Evolutionary conservation across 2,888 invertebrate genomes (phyloP).

Genomic region (Brassicogethes aeneus): DNA sequence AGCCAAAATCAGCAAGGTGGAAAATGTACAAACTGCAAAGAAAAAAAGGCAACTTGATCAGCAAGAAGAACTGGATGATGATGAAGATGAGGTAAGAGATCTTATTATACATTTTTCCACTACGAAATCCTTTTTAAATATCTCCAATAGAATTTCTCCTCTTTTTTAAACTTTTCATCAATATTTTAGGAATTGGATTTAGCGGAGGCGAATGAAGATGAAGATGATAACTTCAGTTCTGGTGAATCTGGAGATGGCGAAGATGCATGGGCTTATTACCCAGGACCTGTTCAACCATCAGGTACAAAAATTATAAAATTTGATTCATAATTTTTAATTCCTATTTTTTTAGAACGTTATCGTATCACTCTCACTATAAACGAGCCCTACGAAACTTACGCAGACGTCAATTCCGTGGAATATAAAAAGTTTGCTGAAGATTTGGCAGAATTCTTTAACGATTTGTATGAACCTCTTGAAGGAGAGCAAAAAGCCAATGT

Average conservation of each 20-base stretch:
- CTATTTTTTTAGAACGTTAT: slow-evolving; percentile 39
- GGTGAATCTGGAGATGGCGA: slow-evolving; percentile 4
- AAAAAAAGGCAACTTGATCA: slow-evolving; percentile 14
- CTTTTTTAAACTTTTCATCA: slow-evolving; percentile 5
- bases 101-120: neutral
- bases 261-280: slow-evolving; percentile 5
- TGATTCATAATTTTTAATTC: too few relatives aligned
- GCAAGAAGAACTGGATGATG: slow-evolving; percentile 1
- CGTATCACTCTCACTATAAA: slow-evolving; percentile 50
- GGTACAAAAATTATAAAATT: too few relatives aligned
- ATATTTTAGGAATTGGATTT: slow-evolving; percentile 9
- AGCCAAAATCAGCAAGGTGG: slow-evolving; percentile 28
- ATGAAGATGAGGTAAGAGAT: slow-evolving; percentile 11
- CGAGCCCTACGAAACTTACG: slow-evolving; percentile 52
- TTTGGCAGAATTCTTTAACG: slow-evolving; percentile 51
- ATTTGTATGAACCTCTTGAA: slow-evolving; percentile 46
- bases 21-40: slow-evolving; percentile 14
- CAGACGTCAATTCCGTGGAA: slow-evolving; percentile 49
- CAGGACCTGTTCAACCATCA: too few relatives aligned
- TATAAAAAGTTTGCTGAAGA: slow-evolving; percentile 52
- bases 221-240: slow-evolving; percentile 11
- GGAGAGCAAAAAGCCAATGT: slow-evolving; percentile 55
- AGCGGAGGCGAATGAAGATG: too few relatives aligned
- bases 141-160: slow-evolving; percentile 2
- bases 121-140: too few relatives aligned